Evolutionary conservation across 2,888 invertebrate genomes (phyloP), one percentile per base, ranked within the genome.

Genomic region (Metacarcinus magister): DNA sequence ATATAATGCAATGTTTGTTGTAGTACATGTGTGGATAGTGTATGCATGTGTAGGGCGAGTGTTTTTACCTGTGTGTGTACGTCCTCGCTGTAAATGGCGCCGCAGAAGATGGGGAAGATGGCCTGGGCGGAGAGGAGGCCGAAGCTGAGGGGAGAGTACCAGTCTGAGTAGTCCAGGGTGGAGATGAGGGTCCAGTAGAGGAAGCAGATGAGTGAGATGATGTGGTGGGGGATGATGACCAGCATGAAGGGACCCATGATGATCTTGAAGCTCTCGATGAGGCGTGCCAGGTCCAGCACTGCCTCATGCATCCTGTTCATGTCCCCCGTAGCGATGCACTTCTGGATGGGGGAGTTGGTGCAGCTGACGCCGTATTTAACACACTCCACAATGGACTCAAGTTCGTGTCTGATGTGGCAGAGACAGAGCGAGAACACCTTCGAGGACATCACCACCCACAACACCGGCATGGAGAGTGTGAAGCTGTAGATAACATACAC

Each of bases 151-250:
- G 96, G 96, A 48, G 96, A 97, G 48, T 97, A 97, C 97, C 97
- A 97, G 95, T 97, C 97, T 0, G 95, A 75, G 95, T 96, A 96
- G 94, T 96, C 97, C 7, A 97, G 96, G 95, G 96, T 96, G 32
- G 97, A 97, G n/a, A 97, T 96, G 28, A 96, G 91, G n/a, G 97
- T 97, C 96, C 97, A 97, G 96, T 97, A 97, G 67, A 97, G 96
- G 96, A 97, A 97, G 60, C 97, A 97, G 93, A 97, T 96, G 95
- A 97, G 96, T 4, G 97, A 97, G 93, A 97, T 92, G 89, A 97
- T 97, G 94, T 97, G 97, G 94, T 97, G 96, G 23, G 97, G 96
- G 28, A 97, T 93, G 43, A 97, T 95, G 13, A 97, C 96, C 95
- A 97, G 95, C 97, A 97, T 96, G 46, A 96, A 96, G 28, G 97